These are phyloP conservation scores for Esox lucius DNA, from an alignment of 2,797 vertebrate genomes.

Conservation along the genomic window DNA sequence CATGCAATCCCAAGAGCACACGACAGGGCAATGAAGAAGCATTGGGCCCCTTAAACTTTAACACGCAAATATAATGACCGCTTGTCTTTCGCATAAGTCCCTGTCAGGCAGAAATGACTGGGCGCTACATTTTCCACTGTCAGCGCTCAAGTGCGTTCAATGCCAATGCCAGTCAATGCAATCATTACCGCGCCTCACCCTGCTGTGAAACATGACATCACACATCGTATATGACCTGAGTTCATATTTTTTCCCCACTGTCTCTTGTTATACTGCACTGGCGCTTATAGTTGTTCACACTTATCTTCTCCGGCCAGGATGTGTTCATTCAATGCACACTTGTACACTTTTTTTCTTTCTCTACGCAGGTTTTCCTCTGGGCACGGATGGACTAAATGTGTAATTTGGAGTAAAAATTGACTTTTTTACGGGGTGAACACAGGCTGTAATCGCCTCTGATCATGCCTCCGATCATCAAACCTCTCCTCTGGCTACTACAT, in stretches of 20 bases:
- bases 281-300: not conserved
- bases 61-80: constrained; percentile 18
- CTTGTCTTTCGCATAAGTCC: constrained; percentile 1
- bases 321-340: not conserved
- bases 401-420: constrained; percentile 5
- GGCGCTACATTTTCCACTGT: constrained; percentile 7
- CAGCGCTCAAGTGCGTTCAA: not conserved
- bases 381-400: not conserved
- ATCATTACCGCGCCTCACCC: not conserved
- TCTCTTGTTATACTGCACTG: not conserved
- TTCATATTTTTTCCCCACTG: not conserved
- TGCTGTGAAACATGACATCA: constrained; percentile 13
- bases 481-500: constrained; percentile 8
- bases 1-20: not conserved
- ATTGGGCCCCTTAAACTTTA: not conserved
- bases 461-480: not conserved
- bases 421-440: constrained; percentile 21
- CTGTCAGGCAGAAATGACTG: constrained; percentile 7
- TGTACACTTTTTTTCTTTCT: not conserved
- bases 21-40: not conserved
- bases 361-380: not conserved
- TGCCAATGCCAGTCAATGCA: not conserved
- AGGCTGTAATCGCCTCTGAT: constrained; percentile 24
- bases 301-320: not conserved
- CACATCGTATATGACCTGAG: not conserved